Evolutionary conservation across 2,797 vertebrate genomes (phyloP).

Genomic region (Rhinophrynus dorsalis): DNA sequence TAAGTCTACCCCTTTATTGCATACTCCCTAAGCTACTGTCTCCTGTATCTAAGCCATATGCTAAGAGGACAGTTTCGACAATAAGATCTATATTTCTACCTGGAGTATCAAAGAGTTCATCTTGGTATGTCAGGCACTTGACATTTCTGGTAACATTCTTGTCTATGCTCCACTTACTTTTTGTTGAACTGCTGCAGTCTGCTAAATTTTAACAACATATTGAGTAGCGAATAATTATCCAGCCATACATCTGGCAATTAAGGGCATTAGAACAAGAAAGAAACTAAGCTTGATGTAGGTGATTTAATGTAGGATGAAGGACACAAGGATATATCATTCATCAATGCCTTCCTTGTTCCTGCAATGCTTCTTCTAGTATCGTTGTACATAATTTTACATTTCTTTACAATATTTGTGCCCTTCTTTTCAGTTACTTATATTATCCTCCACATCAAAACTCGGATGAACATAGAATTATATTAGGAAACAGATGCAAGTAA

Average conservation of each 20-base stretch:
- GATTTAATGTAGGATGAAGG: constrained; percentile 34
- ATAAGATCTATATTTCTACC: no score
- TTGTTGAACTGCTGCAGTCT: constrained; percentile 11
- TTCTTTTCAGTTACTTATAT: no score
- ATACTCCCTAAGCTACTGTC: no score
- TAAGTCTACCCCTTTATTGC: no score
- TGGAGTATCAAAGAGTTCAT: no score
- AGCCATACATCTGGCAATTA: constrained; percentile 36
- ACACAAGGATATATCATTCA: constrained; percentile 24
- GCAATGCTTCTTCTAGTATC: not conserved
- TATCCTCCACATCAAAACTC: no score
- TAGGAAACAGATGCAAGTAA: no score
- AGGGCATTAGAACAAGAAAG: constrained; percentile 21
- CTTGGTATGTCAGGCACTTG: no score
- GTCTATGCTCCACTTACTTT: constrained; percentile 13
- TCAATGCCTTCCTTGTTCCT: constrained; percentile 18
- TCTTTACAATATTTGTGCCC: constrained; percentile 10
- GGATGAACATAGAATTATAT: no score
- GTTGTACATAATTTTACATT: constrained; percentile 11
- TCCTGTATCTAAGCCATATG: no score
- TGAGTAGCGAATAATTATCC: constrained; percentile 27
- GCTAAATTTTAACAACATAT: not conserved
- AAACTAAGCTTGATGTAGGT: constrained; percentile 14
- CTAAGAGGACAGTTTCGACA: no score
- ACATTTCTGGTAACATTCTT: not conserved